Percentiles rank a stretch among this genome's conserved stretches.
Conservation (phyloP, 2,888 invertebrate genomes). For the Coremacera marginata region DNA sequence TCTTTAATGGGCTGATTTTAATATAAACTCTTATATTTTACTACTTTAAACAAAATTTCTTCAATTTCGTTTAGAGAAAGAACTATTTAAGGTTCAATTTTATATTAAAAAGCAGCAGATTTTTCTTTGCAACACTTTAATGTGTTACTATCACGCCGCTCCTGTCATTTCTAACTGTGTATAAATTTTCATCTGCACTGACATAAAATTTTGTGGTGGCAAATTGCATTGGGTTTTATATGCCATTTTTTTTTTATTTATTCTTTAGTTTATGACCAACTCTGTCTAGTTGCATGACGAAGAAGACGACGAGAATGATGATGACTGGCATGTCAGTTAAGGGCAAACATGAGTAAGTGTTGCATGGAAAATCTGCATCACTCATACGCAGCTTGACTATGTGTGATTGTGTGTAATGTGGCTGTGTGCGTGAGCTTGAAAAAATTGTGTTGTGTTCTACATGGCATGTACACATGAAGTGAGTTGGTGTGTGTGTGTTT, state of each 20-base stretch:
- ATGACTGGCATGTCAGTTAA: not conserved
- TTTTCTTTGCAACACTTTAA: too few species aligned
- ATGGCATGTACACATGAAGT: slow-evolving; percentile 2
- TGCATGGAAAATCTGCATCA: slow-evolving; percentile 16
- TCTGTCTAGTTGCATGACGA: too few species aligned
- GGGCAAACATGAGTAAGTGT: not conserved
- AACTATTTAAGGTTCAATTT: too few species aligned
- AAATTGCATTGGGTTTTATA: slow-evolving; percentile 21
- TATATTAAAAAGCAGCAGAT: too few species aligned
- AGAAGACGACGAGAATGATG: not conserved
- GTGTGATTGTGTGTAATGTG: not conserved
- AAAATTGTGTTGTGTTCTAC: slow-evolving; percentile 13
- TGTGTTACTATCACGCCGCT: too few species aligned
- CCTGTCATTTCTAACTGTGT: too few species aligned
- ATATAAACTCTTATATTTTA: too few species aligned
- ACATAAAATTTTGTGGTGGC: slow-evolving; percentile 18
- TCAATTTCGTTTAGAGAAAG: too few species aligned
- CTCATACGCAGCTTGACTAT: not conserved
- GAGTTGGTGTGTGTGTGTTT: not conserved
- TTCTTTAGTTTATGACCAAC: not conserved
- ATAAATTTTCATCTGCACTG: not conserved
- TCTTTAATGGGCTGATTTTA: too few species aligned
- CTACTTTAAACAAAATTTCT: too few species aligned
- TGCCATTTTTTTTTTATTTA: not conserved
- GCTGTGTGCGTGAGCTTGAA: not conserved